phyloP scores from a whole-genome alignment of 2,797 vertebrate genomes.

The Eulemur albifrons region DNA sequence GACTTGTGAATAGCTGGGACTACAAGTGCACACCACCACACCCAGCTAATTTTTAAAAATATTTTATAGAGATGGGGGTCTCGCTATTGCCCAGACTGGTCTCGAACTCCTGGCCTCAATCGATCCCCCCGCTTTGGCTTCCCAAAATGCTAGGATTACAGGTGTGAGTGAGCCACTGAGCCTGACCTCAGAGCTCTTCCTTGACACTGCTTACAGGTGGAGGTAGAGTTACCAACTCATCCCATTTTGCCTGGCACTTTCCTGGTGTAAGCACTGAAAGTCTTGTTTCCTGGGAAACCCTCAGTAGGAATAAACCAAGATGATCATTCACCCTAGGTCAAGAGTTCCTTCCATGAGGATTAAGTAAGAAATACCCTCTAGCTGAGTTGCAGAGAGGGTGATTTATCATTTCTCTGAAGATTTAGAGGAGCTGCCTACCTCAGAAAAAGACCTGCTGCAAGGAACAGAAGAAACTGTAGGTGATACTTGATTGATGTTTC shows the following conservation, averaged over 20 bases:
- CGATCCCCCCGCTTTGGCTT: too few species aligned
- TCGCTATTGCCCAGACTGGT: too few species aligned
- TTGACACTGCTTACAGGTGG: neutral
- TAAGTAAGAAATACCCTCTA: neutral
- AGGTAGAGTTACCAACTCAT: neutral
- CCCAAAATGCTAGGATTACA: too few species aligned
- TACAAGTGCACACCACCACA: too few species aligned
- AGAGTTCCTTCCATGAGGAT: neutral
- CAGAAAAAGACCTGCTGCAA: neutral
- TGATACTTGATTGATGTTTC: neutral
- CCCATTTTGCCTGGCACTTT: neutral
- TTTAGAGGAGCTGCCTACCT: neutral
- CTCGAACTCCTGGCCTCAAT: too few species aligned
- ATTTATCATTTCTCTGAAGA: neutral
- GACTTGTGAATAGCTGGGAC: too few species aligned
- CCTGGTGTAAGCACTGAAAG: neutral
- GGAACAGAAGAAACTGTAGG: neutral
- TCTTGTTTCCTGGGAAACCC: neutral
- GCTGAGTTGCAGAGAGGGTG: neutral
- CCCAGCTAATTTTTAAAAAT: too few species aligned
- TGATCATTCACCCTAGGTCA: neutral
- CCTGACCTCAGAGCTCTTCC: neutral
- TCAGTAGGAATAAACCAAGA: neutral
- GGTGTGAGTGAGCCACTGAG: too few species aligned
- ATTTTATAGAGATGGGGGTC: too few species aligned